Conservation (phyloP, 2,113 vertebrate species). For the Passer domesticus region DNA sequence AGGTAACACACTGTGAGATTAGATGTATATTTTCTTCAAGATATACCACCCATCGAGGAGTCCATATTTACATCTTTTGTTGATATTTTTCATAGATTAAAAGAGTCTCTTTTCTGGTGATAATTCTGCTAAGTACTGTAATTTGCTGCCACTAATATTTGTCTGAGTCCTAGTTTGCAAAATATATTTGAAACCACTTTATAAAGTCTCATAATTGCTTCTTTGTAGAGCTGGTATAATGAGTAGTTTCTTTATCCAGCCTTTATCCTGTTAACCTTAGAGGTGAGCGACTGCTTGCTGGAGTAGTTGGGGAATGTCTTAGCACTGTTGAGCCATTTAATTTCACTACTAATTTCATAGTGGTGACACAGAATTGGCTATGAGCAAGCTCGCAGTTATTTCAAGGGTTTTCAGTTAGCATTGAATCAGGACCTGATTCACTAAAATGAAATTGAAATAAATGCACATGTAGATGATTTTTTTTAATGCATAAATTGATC, state of each 20-base stretch:
- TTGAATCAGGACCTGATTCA: slow-evolving; percentile 45
- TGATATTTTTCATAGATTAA: slow-evolving; percentile 88
- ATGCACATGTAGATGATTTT: slow-evolving; percentile 60
- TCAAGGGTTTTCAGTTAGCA: slow-evolving; percentile 59
- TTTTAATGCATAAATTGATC: slow-evolving; percentile 65
- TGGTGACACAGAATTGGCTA: slow-evolving; percentile 52
- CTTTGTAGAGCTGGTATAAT: slow-evolving; percentile 79
- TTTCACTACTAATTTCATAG: slow-evolving; percentile 65
- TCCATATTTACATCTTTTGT: slow-evolving; percentile 87
- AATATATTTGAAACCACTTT: slow-evolving; percentile 84
- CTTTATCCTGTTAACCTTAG: slow-evolving; percentile 84
- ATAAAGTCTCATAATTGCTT: slow-evolving; percentile 85
- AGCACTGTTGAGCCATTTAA: slow-evolving; percentile 61
- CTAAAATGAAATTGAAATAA: slow-evolving; percentile 70
- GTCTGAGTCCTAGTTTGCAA: slow-evolving; percentile 85
- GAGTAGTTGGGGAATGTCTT: slow-evolving; percentile 68
- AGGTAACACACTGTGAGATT: slow-evolving; percentile 83
- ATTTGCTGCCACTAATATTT: slow-evolving; percentile 88
- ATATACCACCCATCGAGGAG: slow-evolving; percentile 81
- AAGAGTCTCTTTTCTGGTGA: slow-evolving; percentile 85
- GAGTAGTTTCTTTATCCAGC: slow-evolving; percentile 80
- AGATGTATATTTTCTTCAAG: slow-evolving; percentile 87
- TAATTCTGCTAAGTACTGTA: slow-evolving; percentile 88
- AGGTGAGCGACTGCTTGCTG: slow-evolving; percentile 71
- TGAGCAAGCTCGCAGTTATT: slow-evolving; percentile 49